Percentiles rank a stretch among this genome's conserved stretches.
phyloP scores from a whole-genome alignment of 2,113 vertebrate species.

The Apodemus speciosus region DNA sequence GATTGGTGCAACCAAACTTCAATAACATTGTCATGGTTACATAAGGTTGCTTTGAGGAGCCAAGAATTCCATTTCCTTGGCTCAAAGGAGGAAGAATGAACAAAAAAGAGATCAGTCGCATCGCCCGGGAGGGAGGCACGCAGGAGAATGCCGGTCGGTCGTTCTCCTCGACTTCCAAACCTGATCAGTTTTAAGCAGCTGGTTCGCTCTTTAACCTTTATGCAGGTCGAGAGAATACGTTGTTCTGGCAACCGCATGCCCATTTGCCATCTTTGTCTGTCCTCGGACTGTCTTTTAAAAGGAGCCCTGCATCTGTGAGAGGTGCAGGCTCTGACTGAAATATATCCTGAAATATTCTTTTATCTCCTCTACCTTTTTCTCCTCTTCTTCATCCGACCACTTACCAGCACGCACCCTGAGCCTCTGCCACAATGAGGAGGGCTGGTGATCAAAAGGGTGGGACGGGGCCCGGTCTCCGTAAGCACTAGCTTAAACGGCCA shows the following conservation, averaged over 20 bases:
- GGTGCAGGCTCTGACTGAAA: not conserved
- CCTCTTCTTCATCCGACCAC: not conserved
- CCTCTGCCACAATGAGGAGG: not conserved
- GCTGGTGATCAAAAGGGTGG: not conserved
- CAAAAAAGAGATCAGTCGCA: not conserved
- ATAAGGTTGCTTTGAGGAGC: slow-evolving; percentile 47
- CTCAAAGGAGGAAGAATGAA: not conserved
- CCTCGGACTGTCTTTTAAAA: slow-evolving; percentile 6
- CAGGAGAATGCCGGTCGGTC: not conserved
- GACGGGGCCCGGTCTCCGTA: not conserved
- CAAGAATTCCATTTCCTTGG: slow-evolving; percentile 50
- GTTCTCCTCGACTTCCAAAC: not conserved
- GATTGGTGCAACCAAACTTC: not conserved
- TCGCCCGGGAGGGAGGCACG: not conserved
- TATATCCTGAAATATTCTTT: slow-evolving; percentile 22
- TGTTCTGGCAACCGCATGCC: not conserved
- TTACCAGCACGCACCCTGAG: not conserved
- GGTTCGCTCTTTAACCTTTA: slow-evolving; percentile 28
- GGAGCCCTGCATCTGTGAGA: not conserved
- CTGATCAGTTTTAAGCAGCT: not conserved
- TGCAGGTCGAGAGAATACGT: not conserved
- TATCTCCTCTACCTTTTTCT: not conserved
- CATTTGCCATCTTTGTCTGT: not conserved
- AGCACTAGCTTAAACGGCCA: not conserved
- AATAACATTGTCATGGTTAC: not conserved